These are phyloP conservation scores for Cyrtonyx montezumae DNA, from an alignment of 2,113 vertebrate genomes.

Conservation along the genomic window DNA sequence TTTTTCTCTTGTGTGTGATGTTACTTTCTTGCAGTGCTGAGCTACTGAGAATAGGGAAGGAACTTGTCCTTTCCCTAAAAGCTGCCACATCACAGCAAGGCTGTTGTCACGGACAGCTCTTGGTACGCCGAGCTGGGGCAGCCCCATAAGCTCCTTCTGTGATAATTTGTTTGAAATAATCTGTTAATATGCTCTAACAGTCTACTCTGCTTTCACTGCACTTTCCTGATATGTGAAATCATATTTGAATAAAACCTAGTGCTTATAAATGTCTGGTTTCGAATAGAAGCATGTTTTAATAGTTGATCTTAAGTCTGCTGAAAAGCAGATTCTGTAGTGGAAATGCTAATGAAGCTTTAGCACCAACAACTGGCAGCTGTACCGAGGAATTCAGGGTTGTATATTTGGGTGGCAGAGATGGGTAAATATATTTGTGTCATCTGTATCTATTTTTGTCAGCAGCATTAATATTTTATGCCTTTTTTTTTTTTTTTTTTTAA, in stretches of 20 bases:
- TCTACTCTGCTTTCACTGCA: background rate
- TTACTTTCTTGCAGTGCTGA: background rate
- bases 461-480: background rate
- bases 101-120: background rate
- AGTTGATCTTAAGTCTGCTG: slow-evolving; percentile 20
- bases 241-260: background rate
- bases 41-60: background rate
- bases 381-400: background rate
- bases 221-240: slow-evolving; percentile 28
- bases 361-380: background rate
- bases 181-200: slow-evolving; percentile 12
- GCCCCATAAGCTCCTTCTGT: rapidly evolving
- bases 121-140: background rate
- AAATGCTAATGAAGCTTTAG: slow-evolving; percentile 26
- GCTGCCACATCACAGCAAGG: rapidly evolving
- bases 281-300: slow-evolving; percentile 11
- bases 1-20: background rate
- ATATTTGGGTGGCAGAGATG: background rate
- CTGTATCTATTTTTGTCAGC: slow-evolving; percentile 10
- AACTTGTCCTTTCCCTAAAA: background rate
- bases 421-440: background rate
- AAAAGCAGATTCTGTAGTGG: slow-evolving; percentile 26
- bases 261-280: background rate
- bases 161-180: background rate
- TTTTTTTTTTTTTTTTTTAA: background rate